Evolutionary conservation across 2,888 invertebrate species (phyloP).

Genomic region (Oxyteleia sp.): DNA sequence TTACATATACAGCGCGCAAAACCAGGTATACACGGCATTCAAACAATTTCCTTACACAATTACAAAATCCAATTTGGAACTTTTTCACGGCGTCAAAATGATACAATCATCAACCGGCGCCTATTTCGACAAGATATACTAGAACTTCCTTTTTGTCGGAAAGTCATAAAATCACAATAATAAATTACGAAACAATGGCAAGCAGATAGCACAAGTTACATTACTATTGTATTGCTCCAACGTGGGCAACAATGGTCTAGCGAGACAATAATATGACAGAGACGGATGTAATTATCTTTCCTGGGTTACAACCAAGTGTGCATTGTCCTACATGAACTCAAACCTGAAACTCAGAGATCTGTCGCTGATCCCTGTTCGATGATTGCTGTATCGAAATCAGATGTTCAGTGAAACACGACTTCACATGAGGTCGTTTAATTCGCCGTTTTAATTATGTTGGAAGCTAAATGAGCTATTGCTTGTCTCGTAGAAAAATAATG

Average conservation of each 20-base stretch:
- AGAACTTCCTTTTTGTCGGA: constrained; percentile 68
- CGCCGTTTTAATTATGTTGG: background rate
- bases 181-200: constrained; percentile 79
- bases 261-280: constrained; percentile 83
- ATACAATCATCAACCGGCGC: constrained; percentile 48
- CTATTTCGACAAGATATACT: constrained; percentile 51
- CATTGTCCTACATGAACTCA: constrained; percentile 72
- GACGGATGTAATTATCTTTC: constrained; percentile 84
- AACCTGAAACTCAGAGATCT: constrained; percentile 56
- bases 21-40: constrained; percentile 19
- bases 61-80: constrained; percentile 62
- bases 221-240: constrained; percentile 79
- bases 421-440: background rate
- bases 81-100: constrained; percentile 45
- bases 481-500: no score
- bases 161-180: constrained; percentile 78
- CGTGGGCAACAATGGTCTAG: constrained; percentile 81
- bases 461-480: no score
- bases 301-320: constrained; percentile 68
- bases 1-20: constrained; percentile 42
- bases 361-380: constrained; percentile 53
- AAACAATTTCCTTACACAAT: constrained; percentile 53
- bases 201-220: constrained; percentile 73
- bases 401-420: constrained; percentile 11
- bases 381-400: constrained; percentile 43